Evolutionary conservation across 2,113 vertebrate species (phyloP).

Genomic region (Probosciger aterrimus): DNA sequence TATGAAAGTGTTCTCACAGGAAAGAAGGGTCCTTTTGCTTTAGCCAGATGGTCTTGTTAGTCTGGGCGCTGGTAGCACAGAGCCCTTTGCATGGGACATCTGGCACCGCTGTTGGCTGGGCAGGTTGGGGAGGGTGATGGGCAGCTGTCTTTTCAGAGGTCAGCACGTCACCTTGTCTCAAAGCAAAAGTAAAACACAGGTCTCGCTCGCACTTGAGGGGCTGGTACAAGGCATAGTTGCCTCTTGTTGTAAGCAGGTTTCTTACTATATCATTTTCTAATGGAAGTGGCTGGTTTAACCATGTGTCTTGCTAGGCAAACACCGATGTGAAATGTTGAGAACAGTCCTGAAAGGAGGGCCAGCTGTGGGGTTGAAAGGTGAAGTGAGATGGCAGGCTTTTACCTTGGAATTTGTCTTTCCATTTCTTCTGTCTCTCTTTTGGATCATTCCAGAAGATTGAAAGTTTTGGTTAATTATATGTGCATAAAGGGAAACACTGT

Average conservation of each 20-base stretch:
- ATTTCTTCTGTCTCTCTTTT: neutral
- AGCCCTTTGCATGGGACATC: neutral
- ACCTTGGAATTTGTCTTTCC: neutral
- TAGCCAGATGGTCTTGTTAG: neutral
- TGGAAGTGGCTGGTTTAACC: neutral
- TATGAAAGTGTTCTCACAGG: neutral
- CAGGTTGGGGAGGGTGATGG: neutral
- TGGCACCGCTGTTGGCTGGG: accelerated
- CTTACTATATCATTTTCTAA: neutral
- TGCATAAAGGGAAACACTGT: conserved; percentile 3
- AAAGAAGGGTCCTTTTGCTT: neutral
- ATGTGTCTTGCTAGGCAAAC: neutral
- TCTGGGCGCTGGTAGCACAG: neutral
- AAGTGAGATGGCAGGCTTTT: neutral
- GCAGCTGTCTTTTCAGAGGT: neutral
- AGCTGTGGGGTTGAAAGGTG: neutral
- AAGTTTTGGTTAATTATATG: conserved; percentile 30
- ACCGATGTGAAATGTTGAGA: neutral
- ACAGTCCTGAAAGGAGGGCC: neutral
- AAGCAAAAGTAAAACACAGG: neutral
- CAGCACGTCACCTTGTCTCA: accelerated
- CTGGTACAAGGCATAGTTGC: neutral
- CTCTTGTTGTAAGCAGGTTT: neutral
- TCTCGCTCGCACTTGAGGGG: neutral
- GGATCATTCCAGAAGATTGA: conserved; percentile 15